Evolutionary conservation across 2,888 invertebrate genomes (phyloP).

Genomic region (Theristus sp.): DNA sequence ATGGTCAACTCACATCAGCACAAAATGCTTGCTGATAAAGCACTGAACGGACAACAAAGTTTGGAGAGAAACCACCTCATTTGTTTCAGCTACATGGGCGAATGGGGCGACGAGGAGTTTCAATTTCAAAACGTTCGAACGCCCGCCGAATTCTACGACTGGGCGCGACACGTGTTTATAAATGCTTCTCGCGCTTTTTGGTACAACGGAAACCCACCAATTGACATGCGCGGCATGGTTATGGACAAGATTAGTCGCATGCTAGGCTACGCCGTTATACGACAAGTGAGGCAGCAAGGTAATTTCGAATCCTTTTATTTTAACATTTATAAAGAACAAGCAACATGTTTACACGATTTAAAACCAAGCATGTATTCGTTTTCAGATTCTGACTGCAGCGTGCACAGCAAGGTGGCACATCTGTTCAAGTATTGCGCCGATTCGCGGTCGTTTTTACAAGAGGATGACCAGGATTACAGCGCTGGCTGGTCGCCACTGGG

Average conservation of each 20-base stretch:
- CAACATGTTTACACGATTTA: too few species aligned
- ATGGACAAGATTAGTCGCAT: slow-evolving; percentile 35
- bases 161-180: slow-evolving; percentile 31
- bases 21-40: too few species aligned
- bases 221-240: slow-evolving; percentile 34
- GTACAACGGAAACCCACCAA: slow-evolving; percentile 34
- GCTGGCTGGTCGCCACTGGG: slow-evolving; percentile 1
- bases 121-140: slow-evolving; percentile 21
- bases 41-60: too few species aligned
- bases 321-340: too few species aligned
- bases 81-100: neutral
- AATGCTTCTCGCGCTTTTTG: slow-evolving; percentile 28
- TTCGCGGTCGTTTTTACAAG: neutral
- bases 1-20: too few species aligned
- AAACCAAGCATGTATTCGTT: too few species aligned
- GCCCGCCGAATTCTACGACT: slow-evolving; percentile 32
- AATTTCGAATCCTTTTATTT: too few species aligned
- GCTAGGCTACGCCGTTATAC: slow-evolving; percentile 37
- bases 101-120: neutral
- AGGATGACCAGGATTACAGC: neutral
- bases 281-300: slow-evolving; percentile 32
- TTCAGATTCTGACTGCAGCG: neutral
- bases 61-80: too few species aligned
- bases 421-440: neutral
- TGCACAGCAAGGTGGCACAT: neutral